Evolutionary conservation across 2,888 invertebrate genomes (phyloP), one percentile per base, ranked within the genome.

Genomic region (Caenorhabditis panamensis): DNA sequence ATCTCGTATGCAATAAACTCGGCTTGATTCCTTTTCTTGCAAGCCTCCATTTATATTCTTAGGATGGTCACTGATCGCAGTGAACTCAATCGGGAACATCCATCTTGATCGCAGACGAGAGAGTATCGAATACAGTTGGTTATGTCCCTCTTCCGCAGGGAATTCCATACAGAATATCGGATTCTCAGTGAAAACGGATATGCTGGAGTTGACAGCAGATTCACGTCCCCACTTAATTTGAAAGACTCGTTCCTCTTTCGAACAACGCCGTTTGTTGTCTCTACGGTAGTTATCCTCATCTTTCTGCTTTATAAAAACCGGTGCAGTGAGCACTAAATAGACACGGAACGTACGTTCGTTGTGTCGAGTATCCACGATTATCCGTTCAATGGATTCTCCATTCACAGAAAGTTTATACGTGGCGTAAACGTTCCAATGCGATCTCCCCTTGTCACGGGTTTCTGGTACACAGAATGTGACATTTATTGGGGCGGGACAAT

Each of bases 51-150:
- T 31, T 4, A 6, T 31, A 31, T 31, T 31, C 31, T 6, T n/a
- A 4, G n/a, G n/a, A 18, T 18, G 20, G 9, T 37, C 41, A 5
- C 5, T 41, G 76, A 75, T 59, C 1, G 8, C 31, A 2, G 59
- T 37, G 4, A 81, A 82, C 44, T 84, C 85, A 36, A 84, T 64
- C 8, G 81, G 41, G 2, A 76, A 24, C 5, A 56, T 58, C 18
- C 47, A 68, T 31, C 86, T 72, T 4, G 47, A 20, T 6, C 79
- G 76, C 0, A 86, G 64, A 20, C 86, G 61, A 16, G 84, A 83
- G 18, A 86, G 9, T 26, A 86, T 82, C 16, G 78, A 62, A 58
- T 72, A 73, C n/a, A 84, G 16, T 4, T 36, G 47, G 13, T 2
- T 18, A 53, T 16, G 18, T 3, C 13, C 24, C 4, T 26, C 0